Base-by-base conservation (phyloP, 2,888 invertebrate species). In the Caenorhabditis auriculariae region DNA sequence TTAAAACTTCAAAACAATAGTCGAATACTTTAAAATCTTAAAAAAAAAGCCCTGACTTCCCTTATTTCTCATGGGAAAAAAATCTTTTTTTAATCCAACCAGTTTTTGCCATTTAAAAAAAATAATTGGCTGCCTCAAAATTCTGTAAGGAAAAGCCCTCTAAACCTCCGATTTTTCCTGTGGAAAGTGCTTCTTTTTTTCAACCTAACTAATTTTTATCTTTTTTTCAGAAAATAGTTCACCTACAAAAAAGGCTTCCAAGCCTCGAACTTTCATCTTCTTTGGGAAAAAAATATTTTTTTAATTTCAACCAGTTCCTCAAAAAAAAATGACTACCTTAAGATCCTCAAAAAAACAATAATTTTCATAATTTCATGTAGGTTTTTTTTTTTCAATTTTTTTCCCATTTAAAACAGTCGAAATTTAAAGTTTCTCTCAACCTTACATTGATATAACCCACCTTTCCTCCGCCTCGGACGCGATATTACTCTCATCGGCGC, bases 381-480 rank as follows among this genome's bases (percentile, higher is more conserved):
- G 12, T 15, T 1, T 35, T 15, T 35, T 35, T 35, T 35, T 1
- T 35, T 35, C n/a, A 35, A n/a, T 15, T 35, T 35, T 43, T 24
- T 43, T 24, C 2, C 5, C 5, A 9, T 26, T 4, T 2, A 28
- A 26, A 46, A 7, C 21, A 29, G n/a, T n/a, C n/a, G 24, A 17
- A 28, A 12, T 46, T 46, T 26, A 2, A 29, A 21, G 23, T 35
- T 19, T 12, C 39, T 7, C 44, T 17, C 23, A 44, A 49, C 50
- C 35, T 29, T 58, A 19, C 58, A n/a, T 27, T 24, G n/a, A n/a
- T n/a, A n/a, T n/a, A n/a, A n/a, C n/a, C n/a, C n/a, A 41, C 28
- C 56, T 43, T n/a, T 44, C 51, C 38, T 44, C 21, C 27, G 15
- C 19, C 28, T 28, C 29, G 29, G 26, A 28, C 12, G 50, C 29